Evolutionary conservation across 2,888 invertebrate genomes (phyloP), one percentile per base, ranked within the genome.

Genomic region (Parthenolecanium corni): DNA sequence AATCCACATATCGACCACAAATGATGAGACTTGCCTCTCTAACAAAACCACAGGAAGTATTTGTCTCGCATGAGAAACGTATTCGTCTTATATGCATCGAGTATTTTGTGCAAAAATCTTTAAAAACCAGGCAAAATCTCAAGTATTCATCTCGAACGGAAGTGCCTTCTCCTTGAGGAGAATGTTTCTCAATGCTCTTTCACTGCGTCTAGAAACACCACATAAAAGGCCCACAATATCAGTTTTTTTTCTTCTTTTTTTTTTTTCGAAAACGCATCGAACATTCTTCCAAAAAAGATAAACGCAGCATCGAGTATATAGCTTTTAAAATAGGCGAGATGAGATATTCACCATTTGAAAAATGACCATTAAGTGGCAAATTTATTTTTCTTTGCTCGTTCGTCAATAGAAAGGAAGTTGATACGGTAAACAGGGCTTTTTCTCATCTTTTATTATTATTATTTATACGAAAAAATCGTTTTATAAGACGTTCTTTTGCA

Each of bases 301-400:
- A 4, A 18, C 44, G 9, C 4, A 44, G 16, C 5, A 44, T 18
- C 5, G 18, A n/a, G 44, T 18, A n/a, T n/a, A n/a, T n/a, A 18
- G 44, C 14, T 5, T 44, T 5, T 3, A 18, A 44, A 44, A 44
- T 44, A 44, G 18, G 18, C 44, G 14, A 49, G 49, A 21, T 21
- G 23, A 12, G 23, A 49, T 49, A 49, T 49, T 18, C 18, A 6
- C 4, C 20, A 21, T 38, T n/a, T 40, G 38, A 53, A 53, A 53
- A 53, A 20, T 56, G 54, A 56, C 54, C 54, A 56, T 56, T 21
- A 21, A 56, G 54, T 56, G 54, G 54, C 44, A 56, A 56, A 56
- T 56, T 56, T 44, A 44, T 38, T 21, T 56, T 56, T 56, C 44
- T 44, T 44, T 42, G 4, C 14, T 42, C 14, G n/a, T 5, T 16